Evolutionary conservation across 2,888 invertebrate genomes (phyloP).

Genomic region (Shargacucullia verbasci): DNA sequence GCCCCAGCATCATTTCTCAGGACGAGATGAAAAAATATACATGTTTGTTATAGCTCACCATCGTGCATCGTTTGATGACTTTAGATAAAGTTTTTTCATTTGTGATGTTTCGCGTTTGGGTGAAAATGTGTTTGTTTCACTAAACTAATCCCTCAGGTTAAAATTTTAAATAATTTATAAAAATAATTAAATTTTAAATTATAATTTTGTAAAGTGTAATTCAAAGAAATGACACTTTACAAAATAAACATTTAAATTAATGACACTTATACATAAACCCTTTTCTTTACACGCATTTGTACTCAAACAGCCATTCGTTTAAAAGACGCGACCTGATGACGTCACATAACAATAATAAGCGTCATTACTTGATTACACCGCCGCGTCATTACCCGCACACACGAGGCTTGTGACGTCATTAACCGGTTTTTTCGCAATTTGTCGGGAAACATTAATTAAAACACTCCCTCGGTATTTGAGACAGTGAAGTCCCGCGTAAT

Average conservation of each 20-base stretch:
- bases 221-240: constrained; percentile 26
- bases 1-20: constrained; percentile 68
- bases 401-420: constrained; percentile 67
- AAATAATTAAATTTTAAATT: no score
- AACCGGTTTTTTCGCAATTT: constrained; percentile 79
- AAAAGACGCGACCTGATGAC: constrained; percentile 73
- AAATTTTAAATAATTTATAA: constrained; percentile 7
- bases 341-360: constrained; percentile 75
- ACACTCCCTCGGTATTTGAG: constrained; percentile 77
- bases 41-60: constrained; percentile 47
- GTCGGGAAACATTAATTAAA: constrained; percentile 82
- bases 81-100: constrained; percentile 37
- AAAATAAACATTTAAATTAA: constrained; percentile 44
- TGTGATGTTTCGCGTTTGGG: constrained; percentile 17
- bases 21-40: constrained; percentile 55
- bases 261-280: constrained; percentile 42
- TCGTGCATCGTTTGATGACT: constrained; percentile 35
- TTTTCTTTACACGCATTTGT: constrained; percentile 78
- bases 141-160: constrained; percentile 12
- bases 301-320: constrained; percentile 77
- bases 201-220: no score
- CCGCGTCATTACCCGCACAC: constrained; percentile 57
- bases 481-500: constrained; percentile 66
- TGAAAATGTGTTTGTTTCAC: constrained; percentile 1
- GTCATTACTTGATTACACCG: constrained; percentile 69